phyloP scores from a whole-genome alignment of 2,888 invertebrate genomes.

The Ectemnius cavifrons region DNA sequence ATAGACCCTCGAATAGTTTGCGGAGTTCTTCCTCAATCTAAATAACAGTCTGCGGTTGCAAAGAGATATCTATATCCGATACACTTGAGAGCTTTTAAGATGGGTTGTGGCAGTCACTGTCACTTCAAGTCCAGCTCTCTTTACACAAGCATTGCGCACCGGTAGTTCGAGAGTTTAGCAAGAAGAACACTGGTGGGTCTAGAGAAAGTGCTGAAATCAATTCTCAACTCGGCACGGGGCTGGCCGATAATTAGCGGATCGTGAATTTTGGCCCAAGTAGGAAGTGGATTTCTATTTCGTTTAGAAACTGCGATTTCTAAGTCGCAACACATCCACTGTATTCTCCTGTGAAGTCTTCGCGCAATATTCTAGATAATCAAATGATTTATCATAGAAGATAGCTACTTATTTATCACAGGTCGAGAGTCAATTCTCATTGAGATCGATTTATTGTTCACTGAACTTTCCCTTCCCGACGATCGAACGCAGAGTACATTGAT shows the following conservation, averaged over 20 bases:
- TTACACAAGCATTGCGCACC: not conserved
- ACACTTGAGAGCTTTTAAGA: not conserved
- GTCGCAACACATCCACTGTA: no score
- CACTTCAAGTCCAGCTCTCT: not conserved
- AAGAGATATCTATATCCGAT: not conserved
- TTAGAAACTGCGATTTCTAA: conserved; percentile 1
- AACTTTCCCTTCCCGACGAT: not conserved
- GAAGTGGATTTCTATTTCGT: conserved; percentile 7
- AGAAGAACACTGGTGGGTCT: not conserved
- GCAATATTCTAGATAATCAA: no score
- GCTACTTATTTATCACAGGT: no score
- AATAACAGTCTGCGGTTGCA: not conserved
- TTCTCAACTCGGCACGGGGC: not conserved
- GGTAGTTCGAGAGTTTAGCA: not conserved
- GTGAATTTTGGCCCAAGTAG: not conserved
- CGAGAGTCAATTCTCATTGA: no score
- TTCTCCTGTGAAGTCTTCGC: no score
- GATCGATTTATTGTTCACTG: not conserved
- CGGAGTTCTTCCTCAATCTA: conserved; percentile 10
- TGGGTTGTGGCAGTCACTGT: no score
- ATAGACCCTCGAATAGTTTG: conserved; percentile 53
- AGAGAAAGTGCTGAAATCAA: conserved; percentile 9
- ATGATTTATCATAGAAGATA: no score
- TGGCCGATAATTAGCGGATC: not conserved
- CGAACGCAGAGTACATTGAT: no score